Percentiles rank a stretch among this genome's conserved stretches.
These are phyloP conservation scores for Lytechinus variegatus DNA, from an alignment of 35 echinoderm and acorn worm genomes.

Conservation along the genomic window DNA sequence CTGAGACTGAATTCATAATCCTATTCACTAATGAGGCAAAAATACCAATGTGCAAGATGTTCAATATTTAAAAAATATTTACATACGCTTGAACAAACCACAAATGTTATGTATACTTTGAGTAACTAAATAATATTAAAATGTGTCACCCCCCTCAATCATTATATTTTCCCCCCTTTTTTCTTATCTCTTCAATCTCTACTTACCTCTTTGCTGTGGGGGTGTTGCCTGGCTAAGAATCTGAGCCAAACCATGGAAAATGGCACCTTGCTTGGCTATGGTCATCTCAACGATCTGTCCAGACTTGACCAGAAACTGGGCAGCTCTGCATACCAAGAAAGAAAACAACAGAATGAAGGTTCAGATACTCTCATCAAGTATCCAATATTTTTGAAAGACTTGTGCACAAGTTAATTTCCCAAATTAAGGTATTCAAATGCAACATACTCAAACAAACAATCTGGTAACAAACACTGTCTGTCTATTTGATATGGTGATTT, in stretches of 20 bases:
- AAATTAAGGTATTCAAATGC: no score
- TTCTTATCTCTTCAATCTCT: neutral
- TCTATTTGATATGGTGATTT: no score
- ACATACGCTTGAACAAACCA: neutral
- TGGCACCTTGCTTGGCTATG: conserved; percentile 90
- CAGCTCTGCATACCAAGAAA: conserved; percentile 71
- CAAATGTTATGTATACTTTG: neutral
- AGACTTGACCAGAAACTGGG: conserved; percentile 80
- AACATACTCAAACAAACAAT: no score
- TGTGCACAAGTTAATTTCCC: no score
- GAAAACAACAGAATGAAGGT: conserved; percentile 25
- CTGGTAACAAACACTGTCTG: no score
- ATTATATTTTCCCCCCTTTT: neutral
- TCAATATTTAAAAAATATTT: neutral
- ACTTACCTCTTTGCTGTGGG: conserved; percentile 60
- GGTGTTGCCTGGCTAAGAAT: conserved; percentile 65
- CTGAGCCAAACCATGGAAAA: conserved; percentile 83
- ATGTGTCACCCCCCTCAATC: neutral
- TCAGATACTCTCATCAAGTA: no score
- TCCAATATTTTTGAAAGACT: no score
- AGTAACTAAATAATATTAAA: no score
- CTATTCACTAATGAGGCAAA: no score
- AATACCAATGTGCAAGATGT: neutral
- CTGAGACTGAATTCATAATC: no score
- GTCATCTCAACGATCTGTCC: conserved; percentile 75